These are phyloP conservation scores for Geodia barretti DNA, from an alignment of 37 sponge, comb jelly and placozoan species.

Conservation along the genomic window DNA sequence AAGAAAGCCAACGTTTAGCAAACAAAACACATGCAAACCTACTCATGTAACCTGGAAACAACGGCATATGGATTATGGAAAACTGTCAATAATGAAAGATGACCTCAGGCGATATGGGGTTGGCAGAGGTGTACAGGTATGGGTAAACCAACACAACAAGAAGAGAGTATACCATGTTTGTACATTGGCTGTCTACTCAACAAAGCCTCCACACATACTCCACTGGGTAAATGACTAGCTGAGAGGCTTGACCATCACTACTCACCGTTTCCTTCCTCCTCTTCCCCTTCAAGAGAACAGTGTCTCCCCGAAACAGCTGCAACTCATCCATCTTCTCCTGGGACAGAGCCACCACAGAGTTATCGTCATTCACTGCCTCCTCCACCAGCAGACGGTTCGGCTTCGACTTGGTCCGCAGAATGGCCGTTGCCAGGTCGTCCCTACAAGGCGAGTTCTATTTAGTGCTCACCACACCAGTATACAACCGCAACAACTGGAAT, in stretches of 20 bases:
- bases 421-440: slow-evolving; percentile 96
- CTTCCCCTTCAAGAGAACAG: slow-evolving; percentile 97
- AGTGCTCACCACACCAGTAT: background rate
- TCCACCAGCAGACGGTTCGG: slow-evolving; percentile 96
- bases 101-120: too few species aligned
- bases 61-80: too few species aligned
- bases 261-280: slow-evolving; percentile 91
- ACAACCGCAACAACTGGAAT: too few species aligned
- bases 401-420: slow-evolving; percentile 81
- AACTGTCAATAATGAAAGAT: too few species aligned
- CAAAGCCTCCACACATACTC: background rate
- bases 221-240: background rate
- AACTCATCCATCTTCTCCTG: slow-evolving; percentile 99
- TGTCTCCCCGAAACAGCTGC: slow-evolving; percentile 98
- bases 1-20: too few species aligned
- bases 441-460: slow-evolving; percentile 35
- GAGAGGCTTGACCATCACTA: background rate
- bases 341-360: slow-evolving; percentile 96
- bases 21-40: too few species aligned
- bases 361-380: slow-evolving; percentile 94
- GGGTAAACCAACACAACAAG: too few species aligned
- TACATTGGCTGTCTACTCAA: too few species aligned
- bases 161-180: too few species aligned
- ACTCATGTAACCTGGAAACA: too few species aligned
- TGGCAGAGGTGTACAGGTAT: too few species aligned